Base-by-base conservation (phyloP, 2,888 invertebrate genomes). In the Drosophila subquinaria region DNA sequence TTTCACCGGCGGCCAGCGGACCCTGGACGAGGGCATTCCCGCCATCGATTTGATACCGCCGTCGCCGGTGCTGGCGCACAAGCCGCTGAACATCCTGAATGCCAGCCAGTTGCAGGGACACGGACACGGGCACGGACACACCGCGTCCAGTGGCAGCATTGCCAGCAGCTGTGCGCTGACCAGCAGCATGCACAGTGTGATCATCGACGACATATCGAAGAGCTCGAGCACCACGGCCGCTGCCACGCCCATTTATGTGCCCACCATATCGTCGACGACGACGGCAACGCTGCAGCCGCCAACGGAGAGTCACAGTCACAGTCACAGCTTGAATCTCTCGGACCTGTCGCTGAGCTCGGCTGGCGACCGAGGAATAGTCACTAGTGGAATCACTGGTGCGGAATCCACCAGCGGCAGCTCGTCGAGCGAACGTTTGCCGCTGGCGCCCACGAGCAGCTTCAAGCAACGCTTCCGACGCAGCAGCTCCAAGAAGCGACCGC, bases 401-500 rank as follows among this genome's bases (percentile, higher is more conserved):
- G 52, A 51, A 3, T 87, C 84, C 9, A 88, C 85, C 30, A 87
- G 83, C 40, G 84, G 87, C 67, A 87, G 71, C 63, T 83, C 82
- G 0, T 86, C 83, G 48, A 76, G 84, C 64, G 83, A 82, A 27
- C 79, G 81, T 0, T 42, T 79, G 40, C 86, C 83, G 0, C 52
- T 83, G 42, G 66, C 73, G 10, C 68, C 72, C 38, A 59, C 77
- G 36, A 67, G 76, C 88, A 96, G 97, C 73, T 96, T 96, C 33
- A 92, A 92, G 78, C 95, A 88, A 95, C 95, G 96, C 82, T 93
- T 96, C 80, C 95, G 95, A 17, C 94, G 95, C 69, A 95, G 97
- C 57, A 94, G 97, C 85, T 94, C 95, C 69, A 94, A 95, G 79
- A 96, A 95, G 76, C 92, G 92, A 11, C 89, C 90, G 17, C 42